These are phyloP conservation scores for Myrmophylax atrothorax DNA, from an alignment of 2,113 vertebrate genomes.

Conservation along the genomic window DNA sequence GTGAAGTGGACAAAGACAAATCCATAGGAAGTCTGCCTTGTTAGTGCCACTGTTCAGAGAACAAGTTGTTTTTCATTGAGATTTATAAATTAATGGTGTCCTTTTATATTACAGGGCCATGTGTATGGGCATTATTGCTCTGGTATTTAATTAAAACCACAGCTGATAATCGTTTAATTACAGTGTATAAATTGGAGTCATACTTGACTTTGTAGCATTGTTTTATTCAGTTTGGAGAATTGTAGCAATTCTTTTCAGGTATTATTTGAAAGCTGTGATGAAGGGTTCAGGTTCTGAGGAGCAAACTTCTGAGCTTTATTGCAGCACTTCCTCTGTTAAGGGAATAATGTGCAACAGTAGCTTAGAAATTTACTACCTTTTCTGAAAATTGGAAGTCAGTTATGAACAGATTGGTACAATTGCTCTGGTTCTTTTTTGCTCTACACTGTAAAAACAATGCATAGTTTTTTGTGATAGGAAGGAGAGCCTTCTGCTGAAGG, in stretches of 20 bases:
- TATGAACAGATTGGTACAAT: not conserved
- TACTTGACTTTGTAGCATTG: not conserved
- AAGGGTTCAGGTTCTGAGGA: not conserved
- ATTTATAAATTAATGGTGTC: not conserved
- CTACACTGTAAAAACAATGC: not conserved
- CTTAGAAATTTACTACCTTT: not conserved
- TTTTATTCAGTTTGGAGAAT: not conserved
- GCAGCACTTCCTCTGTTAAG: fast-evolving
- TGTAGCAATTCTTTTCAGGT: not conserved
- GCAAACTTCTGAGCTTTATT: not conserved
- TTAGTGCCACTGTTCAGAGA: not conserved
- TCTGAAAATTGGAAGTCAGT: not conserved
- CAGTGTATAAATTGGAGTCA: not conserved
- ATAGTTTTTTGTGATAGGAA: not conserved
- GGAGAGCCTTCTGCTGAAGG: not conserved
- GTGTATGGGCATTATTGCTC: not conserved
- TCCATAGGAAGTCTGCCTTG: not conserved
- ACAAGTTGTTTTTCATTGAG: not conserved
- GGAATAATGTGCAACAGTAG: not conserved
- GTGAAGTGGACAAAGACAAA: not conserved
- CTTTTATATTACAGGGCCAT: not conserved
- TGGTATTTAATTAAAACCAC: slow-evolving; percentile 7
- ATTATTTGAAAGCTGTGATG: not conserved
- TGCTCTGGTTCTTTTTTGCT: not conserved
- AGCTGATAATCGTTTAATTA: slow-evolving; percentile 1